Base-by-base conservation (phyloP, 2,888 invertebrate genomes). In the Ochropacha duplaris region DNA sequence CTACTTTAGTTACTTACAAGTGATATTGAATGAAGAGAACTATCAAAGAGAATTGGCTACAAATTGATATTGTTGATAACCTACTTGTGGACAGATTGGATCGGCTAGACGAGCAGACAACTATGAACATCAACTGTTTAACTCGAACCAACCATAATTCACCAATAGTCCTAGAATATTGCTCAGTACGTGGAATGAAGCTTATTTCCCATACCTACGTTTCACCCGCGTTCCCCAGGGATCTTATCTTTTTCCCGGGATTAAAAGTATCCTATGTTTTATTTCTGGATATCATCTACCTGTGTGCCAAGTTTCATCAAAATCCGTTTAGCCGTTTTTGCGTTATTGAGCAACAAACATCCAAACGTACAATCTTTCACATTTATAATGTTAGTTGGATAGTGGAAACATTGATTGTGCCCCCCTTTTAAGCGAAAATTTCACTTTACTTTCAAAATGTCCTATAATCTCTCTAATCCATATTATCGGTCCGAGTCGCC, bases 1-100 rank as follows among this genome's bases (percentile, higher is more conserved):
- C n/a, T 12, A 49, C 36, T 31, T 51, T 55, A 59, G 60, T 63
- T 65, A 64, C 59, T 63, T 65, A 64, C 59, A 57, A 58, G 54
- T 64, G 28, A 57, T 49, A 57, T 55, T 66, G 64, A 66, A 74
- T 72, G 61, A 60, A 72, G 62, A 60, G 55, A 66, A 62, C 65
- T 67, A 71, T 72, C 65, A 59, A 69, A 67, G 56, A 55, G 59
- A 71, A 69, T 72, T 70, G 70, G 54, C 60, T 61, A 64, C 61
- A 62, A 69, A 68, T 73, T 71, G 76, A 74, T 72, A 71, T 60
- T 60, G 56, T 61, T 64, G 76, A 78, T 77, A 77, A 76, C 74
- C 74, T 74, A 76, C 66, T 66, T 76, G 67, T 36, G 54, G 39
- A 49, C 54, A 68, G 65, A 72, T 69, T 68, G 64, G 62, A 60